A percentile compares a stretch with the other conserved stretches of the same genome.
These are phyloP conservation scores for Saccopteryx bilineata DNA, from an alignment of 2,113 vertebrate species.

Conservation along the genomic window DNA sequence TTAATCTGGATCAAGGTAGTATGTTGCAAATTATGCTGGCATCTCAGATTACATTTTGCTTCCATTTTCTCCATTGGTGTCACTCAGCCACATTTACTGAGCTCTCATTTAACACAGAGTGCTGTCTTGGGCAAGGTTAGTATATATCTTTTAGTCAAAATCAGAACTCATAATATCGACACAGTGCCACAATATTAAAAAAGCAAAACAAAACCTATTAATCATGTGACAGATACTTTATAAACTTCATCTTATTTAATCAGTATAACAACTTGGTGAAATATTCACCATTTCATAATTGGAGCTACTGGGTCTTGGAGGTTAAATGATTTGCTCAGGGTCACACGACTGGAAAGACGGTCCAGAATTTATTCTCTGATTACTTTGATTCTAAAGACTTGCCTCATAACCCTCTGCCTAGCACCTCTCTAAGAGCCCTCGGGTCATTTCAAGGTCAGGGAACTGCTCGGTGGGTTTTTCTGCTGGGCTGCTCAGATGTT, in stretches of 20 bases:
- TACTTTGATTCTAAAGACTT: slow-evolving; percentile 48
- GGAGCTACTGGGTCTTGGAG: not conserved
- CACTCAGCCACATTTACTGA: not conserved
- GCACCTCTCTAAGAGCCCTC: slow-evolving; percentile 2
- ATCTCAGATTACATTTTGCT: not conserved
- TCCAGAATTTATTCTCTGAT: not conserved
- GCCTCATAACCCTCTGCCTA: slow-evolving; percentile 7
- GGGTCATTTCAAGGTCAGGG: slow-evolving; percentile 45
- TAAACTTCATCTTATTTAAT: slow-evolving; percentile 34
- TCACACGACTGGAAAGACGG: not conserved
- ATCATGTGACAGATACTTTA: not conserved
- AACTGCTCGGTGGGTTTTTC: slow-evolving; percentile 52
- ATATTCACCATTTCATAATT: slow-evolving; percentile 4
- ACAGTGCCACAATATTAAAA: not conserved
- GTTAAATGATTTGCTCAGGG: slow-evolving; percentile 1
- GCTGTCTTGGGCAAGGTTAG: not conserved
- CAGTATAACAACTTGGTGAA: not conserved
- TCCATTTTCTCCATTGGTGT: not conserved
- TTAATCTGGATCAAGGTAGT: slow-evolving; percentile 51
- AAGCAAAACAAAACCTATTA: not conserved
- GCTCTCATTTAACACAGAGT: not conserved
- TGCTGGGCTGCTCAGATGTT: not conserved
- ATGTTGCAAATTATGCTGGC: not conserved
- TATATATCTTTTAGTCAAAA: slow-evolving; percentile 1
- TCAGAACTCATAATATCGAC: not conserved